Conservation (phyloP, 1,140 invertebrate species). For the Neuroterus valhalla region DNA sequence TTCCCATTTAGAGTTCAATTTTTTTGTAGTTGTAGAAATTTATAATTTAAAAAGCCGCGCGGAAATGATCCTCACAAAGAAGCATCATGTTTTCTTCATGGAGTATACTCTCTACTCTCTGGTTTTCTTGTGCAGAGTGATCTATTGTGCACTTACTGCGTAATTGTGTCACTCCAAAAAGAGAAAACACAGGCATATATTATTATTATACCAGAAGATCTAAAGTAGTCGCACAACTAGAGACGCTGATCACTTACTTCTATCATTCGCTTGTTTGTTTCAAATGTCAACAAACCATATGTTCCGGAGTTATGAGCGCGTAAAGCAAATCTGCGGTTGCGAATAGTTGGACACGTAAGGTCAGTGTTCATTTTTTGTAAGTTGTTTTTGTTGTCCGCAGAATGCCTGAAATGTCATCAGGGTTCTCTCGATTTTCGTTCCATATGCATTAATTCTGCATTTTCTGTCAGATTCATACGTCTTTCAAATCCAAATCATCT, state of each 20-base stretch:
- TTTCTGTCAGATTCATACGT: too few relatives aligned
- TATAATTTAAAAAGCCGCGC: background rate
- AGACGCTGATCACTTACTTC: background rate
- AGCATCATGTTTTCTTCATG: too few relatives aligned
- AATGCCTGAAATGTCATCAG: background rate
- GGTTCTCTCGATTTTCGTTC: too few relatives aligned
- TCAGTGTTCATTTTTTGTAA: background rate
- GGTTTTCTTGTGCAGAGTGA: too few relatives aligned
- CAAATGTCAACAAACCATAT: constrained; percentile 18
- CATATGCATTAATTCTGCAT: too few relatives aligned
- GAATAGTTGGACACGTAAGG: constrained; percentile 1
- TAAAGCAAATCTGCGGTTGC: background rate
- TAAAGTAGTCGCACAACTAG: background rate
- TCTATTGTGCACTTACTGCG: too few relatives aligned
- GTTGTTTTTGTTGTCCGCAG: background rate
- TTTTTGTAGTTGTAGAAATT: background rate
- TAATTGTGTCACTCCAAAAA: constrained; percentile 1
- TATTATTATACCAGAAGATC: background rate
- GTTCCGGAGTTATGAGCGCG: background rate
- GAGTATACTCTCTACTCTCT: too few relatives aligned
- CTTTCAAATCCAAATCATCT: too few relatives aligned
- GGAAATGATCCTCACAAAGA: background rate
- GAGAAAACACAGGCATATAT: background rate
- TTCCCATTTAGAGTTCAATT: too few relatives aligned
- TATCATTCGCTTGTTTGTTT: background rate